A percentile compares a stretch with the other conserved stretches of the same genome.
Conservation (phyloP, 2,113 vertebrate genomes). For the Semnopithecus entellus region DNA sequence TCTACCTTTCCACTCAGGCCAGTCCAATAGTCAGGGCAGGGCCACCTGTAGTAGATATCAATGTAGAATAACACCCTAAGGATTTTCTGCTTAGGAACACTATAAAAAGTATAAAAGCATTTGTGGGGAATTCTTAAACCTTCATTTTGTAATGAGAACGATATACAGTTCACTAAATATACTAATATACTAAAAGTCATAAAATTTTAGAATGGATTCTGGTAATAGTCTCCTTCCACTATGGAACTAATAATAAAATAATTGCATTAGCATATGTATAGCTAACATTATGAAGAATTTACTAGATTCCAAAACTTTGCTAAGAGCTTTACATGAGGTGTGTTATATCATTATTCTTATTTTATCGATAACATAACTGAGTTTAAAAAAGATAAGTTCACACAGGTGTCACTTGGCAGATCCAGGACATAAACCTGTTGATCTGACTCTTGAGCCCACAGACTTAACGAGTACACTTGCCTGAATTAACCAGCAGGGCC, state of each 20-base stretch:
- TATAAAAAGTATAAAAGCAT: not conserved
- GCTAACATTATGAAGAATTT: not conserved
- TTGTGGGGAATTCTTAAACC: not conserved
- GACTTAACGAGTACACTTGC: not conserved
- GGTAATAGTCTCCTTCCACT: not conserved
- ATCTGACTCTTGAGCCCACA: not conserved
- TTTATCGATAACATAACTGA: not conserved
- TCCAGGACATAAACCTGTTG: not conserved
- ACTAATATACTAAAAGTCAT: not conserved
- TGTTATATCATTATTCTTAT: not conserved
- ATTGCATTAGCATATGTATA: not conserved
- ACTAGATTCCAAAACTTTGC: not conserved
- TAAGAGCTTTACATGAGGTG: not conserved
- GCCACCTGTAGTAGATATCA: not conserved
- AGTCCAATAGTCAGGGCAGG: not conserved
- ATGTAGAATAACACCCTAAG: not conserved
- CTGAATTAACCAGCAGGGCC: not conserved
- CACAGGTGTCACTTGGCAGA: not conserved
- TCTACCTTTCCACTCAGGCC: not conserved
- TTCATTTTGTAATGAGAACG: not conserved
- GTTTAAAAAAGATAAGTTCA: not conserved
- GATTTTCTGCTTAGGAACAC: not conserved
- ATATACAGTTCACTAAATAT: not conserved
- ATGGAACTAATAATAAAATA: conserved; percentile 32
- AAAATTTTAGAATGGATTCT: not conserved